These are phyloP conservation scores for Macropodus opercularis DNA, from an alignment of 2,797 vertebrate species.

Conservation along the genomic window DNA sequence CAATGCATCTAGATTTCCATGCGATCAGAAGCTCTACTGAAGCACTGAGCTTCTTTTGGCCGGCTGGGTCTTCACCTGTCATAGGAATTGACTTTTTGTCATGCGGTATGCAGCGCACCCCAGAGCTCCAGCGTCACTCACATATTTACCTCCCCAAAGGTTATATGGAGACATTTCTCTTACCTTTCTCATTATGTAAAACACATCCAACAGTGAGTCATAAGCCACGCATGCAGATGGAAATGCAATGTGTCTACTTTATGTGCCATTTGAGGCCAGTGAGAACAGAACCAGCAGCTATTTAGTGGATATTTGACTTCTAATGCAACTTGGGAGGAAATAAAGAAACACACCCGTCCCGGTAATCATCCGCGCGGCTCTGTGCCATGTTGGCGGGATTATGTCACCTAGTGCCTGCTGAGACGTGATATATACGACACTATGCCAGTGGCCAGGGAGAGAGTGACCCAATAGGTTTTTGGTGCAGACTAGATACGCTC, in stretches of 20 bases:
- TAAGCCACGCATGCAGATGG: conserved; percentile 25
- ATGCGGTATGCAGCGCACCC: background rate
- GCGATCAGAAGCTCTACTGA: background rate
- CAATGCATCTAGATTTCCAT: too few relatives aligned
- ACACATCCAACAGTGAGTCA: conserved; percentile 9
- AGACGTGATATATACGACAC: conserved; percentile 78
- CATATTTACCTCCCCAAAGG: background rate
- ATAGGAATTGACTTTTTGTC: conserved; percentile 9
- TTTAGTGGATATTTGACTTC: conserved; percentile 64
- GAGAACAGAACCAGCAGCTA: conserved; percentile 60
- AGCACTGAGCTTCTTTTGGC: background rate
- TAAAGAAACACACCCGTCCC: conserved; percentile 78
- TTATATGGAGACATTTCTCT: conserved; percentile 12
- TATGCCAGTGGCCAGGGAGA: conserved; percentile 65
- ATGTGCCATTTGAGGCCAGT: conserved; percentile 53
- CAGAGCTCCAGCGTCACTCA: background rate
- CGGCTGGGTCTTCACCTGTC: background rate
- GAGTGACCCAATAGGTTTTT: conserved; percentile 82
- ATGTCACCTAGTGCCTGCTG: conserved; percentile 78
- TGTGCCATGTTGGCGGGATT: conserved; percentile 70
- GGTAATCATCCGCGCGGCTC: conserved; percentile 59
- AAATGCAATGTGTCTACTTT: conserved; percentile 57
- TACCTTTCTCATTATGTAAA: conserved; percentile 41
- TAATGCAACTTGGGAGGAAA: conserved; percentile 43
- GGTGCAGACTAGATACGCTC: conserved; percentile 52